Conservation (phyloP, 2,888 invertebrate genomes). For the Unio delphinus region DNA sequence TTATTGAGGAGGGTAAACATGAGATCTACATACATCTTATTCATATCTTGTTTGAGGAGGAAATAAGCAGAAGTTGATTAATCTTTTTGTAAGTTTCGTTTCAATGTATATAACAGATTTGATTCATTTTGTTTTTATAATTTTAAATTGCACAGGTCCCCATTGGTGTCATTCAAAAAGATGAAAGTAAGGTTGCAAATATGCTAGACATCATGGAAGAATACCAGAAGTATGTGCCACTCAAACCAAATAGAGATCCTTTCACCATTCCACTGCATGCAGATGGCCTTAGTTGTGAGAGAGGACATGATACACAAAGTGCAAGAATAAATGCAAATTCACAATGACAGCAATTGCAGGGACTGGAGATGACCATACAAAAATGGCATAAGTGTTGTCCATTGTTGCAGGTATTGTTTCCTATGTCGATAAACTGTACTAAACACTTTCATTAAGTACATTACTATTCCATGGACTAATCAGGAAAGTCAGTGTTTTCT, state of each 20-base stretch:
- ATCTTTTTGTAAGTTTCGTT: too few relatives aligned
- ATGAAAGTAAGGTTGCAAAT: slow-evolving; percentile 29
- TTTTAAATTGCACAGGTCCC: slow-evolving; percentile 14
- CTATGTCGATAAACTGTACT: not conserved
- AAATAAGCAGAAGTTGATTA: too few relatives aligned
- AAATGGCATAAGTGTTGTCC: slow-evolving; percentile 30
- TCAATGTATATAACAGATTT: not conserved
- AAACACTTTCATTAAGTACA: too few relatives aligned
- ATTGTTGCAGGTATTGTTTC: slow-evolving; percentile 20
- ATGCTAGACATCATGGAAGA: slow-evolving; percentile 29
- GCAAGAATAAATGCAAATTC: slow-evolving; percentile 20
- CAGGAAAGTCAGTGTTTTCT: too few relatives aligned
- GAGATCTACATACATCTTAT: too few relatives aligned
- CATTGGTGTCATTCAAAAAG: slow-evolving; percentile 31
- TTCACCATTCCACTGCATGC: slow-evolving; percentile 20
- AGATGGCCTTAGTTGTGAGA: slow-evolving; percentile 30
- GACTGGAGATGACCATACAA: slow-evolving; percentile 15
- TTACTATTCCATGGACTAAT: too few relatives aligned
- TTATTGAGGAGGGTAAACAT: too few relatives aligned
- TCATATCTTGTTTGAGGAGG: too few relatives aligned
- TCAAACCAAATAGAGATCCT: slow-evolving; percentile 15
- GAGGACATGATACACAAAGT: slow-evolving; percentile 28
- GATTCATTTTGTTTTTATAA: not conserved
- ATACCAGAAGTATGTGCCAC: slow-evolving; percentile 30
- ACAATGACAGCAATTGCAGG: slow-evolving; percentile 18